Evolutionary conservation across 2,888 invertebrate species (phyloP).

Genomic region (Mythimna albipuncta): DNA sequence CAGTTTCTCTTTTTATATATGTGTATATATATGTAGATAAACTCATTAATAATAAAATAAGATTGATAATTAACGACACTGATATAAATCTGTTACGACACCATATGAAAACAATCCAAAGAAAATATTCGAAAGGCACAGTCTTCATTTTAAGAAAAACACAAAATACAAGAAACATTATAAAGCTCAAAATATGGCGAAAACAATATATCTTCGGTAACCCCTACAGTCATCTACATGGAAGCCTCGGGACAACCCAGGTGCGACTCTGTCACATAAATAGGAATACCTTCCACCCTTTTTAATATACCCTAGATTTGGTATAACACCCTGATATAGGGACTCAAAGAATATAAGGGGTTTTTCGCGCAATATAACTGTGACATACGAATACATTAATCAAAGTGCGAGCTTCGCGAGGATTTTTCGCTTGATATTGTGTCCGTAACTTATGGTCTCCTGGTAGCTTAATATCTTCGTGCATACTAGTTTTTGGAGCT

Average conservation of each 20-base stretch:
- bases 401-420: conserved; percentile 80
- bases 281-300: conserved; percentile 80
- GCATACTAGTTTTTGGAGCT: conserved; percentile 62
- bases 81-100: too few relatives aligned
- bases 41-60: too few relatives aligned
- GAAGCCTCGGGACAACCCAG: conserved; percentile 73
- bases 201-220: conserved; percentile 65
- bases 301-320: conserved; percentile 90
- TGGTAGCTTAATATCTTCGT: conserved; percentile 74
- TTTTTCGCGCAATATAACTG: conserved; percentile 85
- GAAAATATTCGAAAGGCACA: neutral
- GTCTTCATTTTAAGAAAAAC: conserved; percentile 44
- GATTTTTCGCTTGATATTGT: conserved; percentile 81
- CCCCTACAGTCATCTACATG: conserved; percentile 63
- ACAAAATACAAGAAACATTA: conserved; percentile 53
- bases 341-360: conserved; percentile 78
- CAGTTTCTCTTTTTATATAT: too few relatives aligned
- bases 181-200: conserved; percentile 56
- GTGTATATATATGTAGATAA: too few relatives aligned
- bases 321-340: conserved; percentile 85
- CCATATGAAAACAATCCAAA: neutral
- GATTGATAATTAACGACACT: too few relatives aligned
- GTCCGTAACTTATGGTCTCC: conserved; percentile 82
- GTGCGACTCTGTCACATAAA: conserved; percentile 82
- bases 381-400: conserved; percentile 89